Base-by-base conservation (phyloP, 2,797 vertebrate species). In the Esox lucius region DNA sequence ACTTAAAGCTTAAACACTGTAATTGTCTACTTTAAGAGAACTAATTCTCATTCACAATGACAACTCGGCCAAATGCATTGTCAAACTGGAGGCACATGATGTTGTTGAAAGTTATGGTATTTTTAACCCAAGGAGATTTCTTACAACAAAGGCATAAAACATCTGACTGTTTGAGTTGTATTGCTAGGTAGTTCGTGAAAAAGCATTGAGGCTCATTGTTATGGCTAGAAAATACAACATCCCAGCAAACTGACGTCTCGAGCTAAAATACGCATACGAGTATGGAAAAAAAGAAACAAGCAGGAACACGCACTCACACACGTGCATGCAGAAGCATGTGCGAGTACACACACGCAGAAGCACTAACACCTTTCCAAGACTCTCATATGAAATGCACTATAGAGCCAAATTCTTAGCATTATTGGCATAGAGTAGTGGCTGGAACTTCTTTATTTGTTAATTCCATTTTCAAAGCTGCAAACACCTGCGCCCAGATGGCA, bases 401-500 rank as follows among this genome's bases (percentile, higher is more conserved):
- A 39, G 68, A 74, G 62, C 42, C 51, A 62, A 62, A 70, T 49
- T 53, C 22, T 72, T 42, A 74, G 26, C 42, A 65, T 49, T 64
- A 48, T 26, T 65, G 42, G 7, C 8, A 67, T 35, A 28, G 24
- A 61, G 26, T 13, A 6, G 68, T 64, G 17, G 59, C 66, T 84
- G 28, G 70, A 80, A 79, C 84, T 28, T 33, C 28, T 76, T 64
- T 69, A 65, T 42, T 64, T 75, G 53, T 46, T 69, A 75, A 62
- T 83, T 88, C 81, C 17, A 79, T 83, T 85, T 82, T 88, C 80
- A 79, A 86, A 88, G 74, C 64, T 15, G 16, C 78, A 72, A 74
- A 85, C 88, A 91, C 90, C 90, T 92, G 89, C 31, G 70, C 69
- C 81, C 90, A 93, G 90, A 91, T 91, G 88, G 89, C 83, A 72